Evolutionary conservation across 2,888 invertebrate genomes (phyloP).

Genomic region (Cosmia trapezina): DNA sequence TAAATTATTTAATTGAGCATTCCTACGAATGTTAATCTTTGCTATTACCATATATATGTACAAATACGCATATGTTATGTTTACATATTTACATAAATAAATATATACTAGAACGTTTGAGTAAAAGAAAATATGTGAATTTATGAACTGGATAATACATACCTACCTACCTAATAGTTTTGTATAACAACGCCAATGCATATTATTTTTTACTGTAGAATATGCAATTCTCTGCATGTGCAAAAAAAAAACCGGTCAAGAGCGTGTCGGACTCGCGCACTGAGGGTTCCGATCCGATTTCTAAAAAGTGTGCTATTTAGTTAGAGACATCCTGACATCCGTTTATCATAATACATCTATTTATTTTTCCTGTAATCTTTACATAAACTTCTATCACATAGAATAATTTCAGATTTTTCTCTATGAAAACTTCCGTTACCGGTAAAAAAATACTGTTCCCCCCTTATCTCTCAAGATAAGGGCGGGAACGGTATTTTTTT

Average conservation of each 20-base stretch:
- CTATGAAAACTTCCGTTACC: too few species aligned
- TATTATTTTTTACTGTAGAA: not conserved
- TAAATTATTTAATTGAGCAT: slow-evolving; percentile 59
- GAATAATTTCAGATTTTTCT: too few species aligned
- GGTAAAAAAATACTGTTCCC: too few species aligned
- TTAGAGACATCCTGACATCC: too few species aligned
- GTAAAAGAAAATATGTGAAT: slow-evolving; percentile 23
- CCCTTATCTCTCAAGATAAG: too few species aligned
- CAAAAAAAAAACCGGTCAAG: not conserved
- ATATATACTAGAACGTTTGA: slow-evolving; percentile 9
- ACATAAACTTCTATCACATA: too few species aligned
- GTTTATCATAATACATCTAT: too few species aligned
- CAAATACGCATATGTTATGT: slow-evolving; percentile 33
- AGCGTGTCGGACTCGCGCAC: too few species aligned
- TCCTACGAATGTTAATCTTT: slow-evolving; percentile 35
- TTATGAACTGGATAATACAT: not conserved
- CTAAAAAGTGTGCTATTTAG: too few species aligned
- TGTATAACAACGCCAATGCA: not conserved
- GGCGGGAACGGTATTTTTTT: too few species aligned
- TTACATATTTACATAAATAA: slow-evolving; percentile 48
- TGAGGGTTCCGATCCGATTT: too few species aligned
- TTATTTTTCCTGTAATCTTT: too few species aligned
- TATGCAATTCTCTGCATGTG: not conserved
- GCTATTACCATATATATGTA: slow-evolving; percentile 46
- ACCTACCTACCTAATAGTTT: not conserved